Percentiles rank a stretch among this genome's conserved stretches.
phyloP scores from a whole-genome alignment of 1,140 invertebrate species.

The Babylonia areolata region DNA sequence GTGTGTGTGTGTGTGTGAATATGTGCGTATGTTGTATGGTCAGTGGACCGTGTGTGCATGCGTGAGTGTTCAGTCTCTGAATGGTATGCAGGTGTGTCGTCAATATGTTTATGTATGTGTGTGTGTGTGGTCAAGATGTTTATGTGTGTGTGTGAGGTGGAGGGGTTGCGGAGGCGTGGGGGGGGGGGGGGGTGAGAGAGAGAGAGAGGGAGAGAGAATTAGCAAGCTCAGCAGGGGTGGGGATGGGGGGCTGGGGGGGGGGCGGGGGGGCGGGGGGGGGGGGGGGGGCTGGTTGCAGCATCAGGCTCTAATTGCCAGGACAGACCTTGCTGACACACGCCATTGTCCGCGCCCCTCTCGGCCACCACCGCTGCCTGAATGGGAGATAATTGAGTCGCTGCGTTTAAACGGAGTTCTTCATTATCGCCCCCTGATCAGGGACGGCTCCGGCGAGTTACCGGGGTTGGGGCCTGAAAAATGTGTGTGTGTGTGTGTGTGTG shows the following conservation, averaged over 20 bases:
- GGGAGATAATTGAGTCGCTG: neutral
- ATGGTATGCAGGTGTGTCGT: neutral
- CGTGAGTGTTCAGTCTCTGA: neutral
- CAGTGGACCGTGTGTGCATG: neutral
- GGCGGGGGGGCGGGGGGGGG: neutral
- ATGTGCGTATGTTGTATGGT: neutral
- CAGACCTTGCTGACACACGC: slow-evolving; percentile 5
- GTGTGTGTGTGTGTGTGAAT: slow-evolving; percentile 6
- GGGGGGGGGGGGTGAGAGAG: neutral
- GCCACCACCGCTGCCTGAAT: neutral
- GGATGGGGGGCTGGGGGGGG: neutral
- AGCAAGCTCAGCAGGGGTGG: neutral
- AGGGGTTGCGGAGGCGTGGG: neutral
- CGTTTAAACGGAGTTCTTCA: slow-evolving; percentile 4
- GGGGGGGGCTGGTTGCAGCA: neutral
- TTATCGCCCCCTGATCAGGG: slow-evolving; percentile 3
- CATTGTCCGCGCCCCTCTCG: neutral
- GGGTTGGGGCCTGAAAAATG: too few species aligned
- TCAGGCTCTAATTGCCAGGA: neutral
- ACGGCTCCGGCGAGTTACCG: neutral
- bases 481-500: too few species aligned
- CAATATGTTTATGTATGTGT: too few species aligned
- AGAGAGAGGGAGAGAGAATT: neutral
- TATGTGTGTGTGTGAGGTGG: too few species aligned
- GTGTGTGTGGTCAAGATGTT: too few species aligned